Base-by-base conservation (phyloP, 1,140 invertebrate genomes). In the Zaprionus vittiger region DNA sequence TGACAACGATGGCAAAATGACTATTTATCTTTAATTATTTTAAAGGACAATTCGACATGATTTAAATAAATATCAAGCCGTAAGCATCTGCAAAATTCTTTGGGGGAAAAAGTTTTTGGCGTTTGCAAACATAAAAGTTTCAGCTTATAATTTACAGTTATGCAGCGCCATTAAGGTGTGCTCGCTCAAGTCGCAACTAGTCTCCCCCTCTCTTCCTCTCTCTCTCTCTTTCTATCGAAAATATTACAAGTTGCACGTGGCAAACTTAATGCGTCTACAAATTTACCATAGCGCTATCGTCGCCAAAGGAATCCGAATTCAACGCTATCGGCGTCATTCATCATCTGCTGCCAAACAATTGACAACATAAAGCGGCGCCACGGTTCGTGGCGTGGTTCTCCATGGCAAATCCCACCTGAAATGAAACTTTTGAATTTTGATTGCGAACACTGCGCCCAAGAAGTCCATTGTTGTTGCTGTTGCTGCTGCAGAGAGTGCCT, bases 341-440 rank as follows among this genome's bases (percentile, higher is more conserved):
- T 89, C 85, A 89, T 90, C 73, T 77, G 73, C 85, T 81, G 85
- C 74, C 84, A 81, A 90, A 90, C 81, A 90, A 87, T 87, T 90
- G 85, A 84, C 84, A 90, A 67, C 74, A 60, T 63, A 80, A 81
- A 80, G 70, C 72, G 62, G 17, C 47, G 22, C 49, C 49, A 38
- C 28, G 17, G 24, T 24, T 24, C 47, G 17, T 49, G 38, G 38
- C 38, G 4, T 14, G 47, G 14, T 22, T n/a, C 26, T 49, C 41
- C 34, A 60, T 37, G 4, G 62, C 34, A 67, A 59, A 67, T 67
- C 65, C 55, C 28, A 87, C 84, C 84, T 87, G 84, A 79, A 85
- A 89, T 84, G 85, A 90, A 90, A 89, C 85, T 89, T 89, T 89
- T 89, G 85, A 89, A 89, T 89, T 89, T 89, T 89, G 85, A 89